phyloP scores from a whole-genome alignment of 1,140 invertebrate genomes.

The Vollenhovia emeryi region DNA sequence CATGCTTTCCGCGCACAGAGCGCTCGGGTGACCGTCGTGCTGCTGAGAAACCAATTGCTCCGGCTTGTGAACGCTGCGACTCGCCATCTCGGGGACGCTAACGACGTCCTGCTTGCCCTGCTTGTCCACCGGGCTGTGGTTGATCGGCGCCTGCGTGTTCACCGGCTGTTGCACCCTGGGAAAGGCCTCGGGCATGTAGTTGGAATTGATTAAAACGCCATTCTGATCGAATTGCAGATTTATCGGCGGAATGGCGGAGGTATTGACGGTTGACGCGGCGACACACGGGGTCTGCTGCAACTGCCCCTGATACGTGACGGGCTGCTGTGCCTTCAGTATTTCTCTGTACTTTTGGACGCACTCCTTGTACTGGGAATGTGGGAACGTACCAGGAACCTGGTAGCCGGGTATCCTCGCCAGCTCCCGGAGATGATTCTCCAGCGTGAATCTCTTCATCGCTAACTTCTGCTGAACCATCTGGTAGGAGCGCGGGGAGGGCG shows the following conservation, averaged over 20 bases:
- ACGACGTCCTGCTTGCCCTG: constrained; percentile 47
- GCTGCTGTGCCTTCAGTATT: constrained; percentile 79
- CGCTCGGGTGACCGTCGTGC: constrained; percentile 34
- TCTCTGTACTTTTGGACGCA: constrained; percentile 80
- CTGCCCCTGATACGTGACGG: constrained; percentile 78
- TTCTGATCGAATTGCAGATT: constrained; percentile 84
- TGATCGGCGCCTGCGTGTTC: constrained; percentile 47
- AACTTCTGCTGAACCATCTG: constrained; percentile 81
- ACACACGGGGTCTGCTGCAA: constrained; percentile 76
- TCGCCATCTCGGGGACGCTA: constrained; percentile 24
- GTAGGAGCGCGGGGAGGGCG: constrained; percentile 68
- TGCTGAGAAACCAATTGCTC: constrained; percentile 63
- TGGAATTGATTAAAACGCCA: constrained; percentile 82
- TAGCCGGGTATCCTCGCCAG: constrained; percentile 80
- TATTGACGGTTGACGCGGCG: constrained; percentile 44
- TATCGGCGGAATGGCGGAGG: constrained; percentile 76
- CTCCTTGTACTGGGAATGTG: constrained; percentile 83
- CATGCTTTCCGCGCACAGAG: constrained; percentile 22
- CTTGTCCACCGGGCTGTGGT: constrained; percentile 60
- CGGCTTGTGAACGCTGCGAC: constrained; percentile 57
- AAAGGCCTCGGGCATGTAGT: constrained; percentile 73
- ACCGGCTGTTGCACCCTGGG: constrained; percentile 58
- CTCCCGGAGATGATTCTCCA: constrained; percentile 81
- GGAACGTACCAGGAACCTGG: too few relatives aligned
- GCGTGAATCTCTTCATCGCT: constrained; percentile 78